phyloP scores from a whole-genome alignment of 2,113 vertebrate genomes.

The Oreochromis tanganicae region DNA sequence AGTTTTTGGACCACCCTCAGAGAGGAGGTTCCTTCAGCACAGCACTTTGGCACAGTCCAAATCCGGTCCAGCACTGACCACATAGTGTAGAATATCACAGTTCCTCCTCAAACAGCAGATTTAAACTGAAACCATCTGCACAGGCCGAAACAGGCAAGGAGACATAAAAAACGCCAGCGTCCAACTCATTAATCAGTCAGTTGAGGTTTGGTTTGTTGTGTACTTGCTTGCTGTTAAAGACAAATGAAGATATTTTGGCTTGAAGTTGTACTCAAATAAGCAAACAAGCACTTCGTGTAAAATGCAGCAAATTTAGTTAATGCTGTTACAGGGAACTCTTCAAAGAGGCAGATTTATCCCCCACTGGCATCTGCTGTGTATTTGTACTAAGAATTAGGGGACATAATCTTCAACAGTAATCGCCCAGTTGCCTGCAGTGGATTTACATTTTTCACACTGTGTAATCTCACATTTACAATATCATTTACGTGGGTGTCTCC shows the following conservation, averaged over 20 bases:
- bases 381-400: constrained; percentile 59
- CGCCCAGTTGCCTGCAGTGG: constrained; percentile 54
- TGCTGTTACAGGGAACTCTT: constrained; percentile 42
- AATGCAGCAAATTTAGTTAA: constrained; percentile 32
- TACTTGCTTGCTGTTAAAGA: constrained; percentile 15
- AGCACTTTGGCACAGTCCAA: constrained; percentile 23
- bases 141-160: neutral
- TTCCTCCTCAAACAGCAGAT: constrained; percentile 6
- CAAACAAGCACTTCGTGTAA: constrained; percentile 23
- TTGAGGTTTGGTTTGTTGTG: constrained; percentile 3
- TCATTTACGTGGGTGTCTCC: constrained; percentile 66
- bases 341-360: constrained; percentile 54
- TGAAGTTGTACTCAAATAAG: neutral
- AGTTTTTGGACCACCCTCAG: constrained; percentile 39
- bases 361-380: constrained; percentile 31
- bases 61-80: constrained; percentile 36
- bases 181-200: constrained; percentile 30
- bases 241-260: constrained; percentile 25
- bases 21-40: constrained; percentile 22
- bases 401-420: constrained; percentile 67
- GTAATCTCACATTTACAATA: constrained; percentile 75
- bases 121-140: constrained; percentile 62
- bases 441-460: constrained; percentile 68
- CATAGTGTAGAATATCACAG: constrained; percentile 47
- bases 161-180: constrained; percentile 1